Evolutionary conservation across 92 coral and sea anemone genomes (phyloP).

Genomic region (Phenganax stokvisi): DNA sequence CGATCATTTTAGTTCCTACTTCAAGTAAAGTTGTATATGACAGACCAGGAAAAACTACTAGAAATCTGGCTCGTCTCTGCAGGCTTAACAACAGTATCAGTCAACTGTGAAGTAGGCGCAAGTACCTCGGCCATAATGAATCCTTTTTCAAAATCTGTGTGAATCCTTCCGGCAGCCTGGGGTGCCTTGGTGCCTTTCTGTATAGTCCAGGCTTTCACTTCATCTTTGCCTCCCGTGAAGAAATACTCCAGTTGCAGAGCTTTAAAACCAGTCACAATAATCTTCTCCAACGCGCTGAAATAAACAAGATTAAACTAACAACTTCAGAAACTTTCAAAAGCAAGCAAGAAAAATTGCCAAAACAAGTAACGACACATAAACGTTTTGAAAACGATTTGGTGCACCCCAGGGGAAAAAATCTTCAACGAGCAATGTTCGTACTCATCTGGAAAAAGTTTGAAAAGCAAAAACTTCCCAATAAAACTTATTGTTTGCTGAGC

Average conservation of each 20-base stretch:
- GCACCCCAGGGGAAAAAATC: too few relatives aligned
- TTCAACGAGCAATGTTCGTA: too few relatives aligned
- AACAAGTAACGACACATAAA: too few relatives aligned
- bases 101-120: neutral
- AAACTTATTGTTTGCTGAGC: neutral
- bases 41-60: too few relatives aligned
- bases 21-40: too few relatives aligned
- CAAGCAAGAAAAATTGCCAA: too few relatives aligned
- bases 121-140: slow-evolving; percentile 83
- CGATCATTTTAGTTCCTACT: too few relatives aligned
- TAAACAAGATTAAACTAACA: slow-evolving; percentile 6
- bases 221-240: slow-evolving; percentile 95
- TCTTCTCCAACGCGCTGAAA: slow-evolving; percentile 77
- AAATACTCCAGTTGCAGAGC: slow-evolving; percentile 90
- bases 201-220: slow-evolving; percentile 98
- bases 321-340: slow-evolving; percentile 44
- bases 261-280: slow-evolving; percentile 91
- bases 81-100: too few relatives aligned
- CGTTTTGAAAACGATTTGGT: too few relatives aligned
- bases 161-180: slow-evolving; percentile 79
- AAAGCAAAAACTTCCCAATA: too few relatives aligned
- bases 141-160: slow-evolving; percentile 96
- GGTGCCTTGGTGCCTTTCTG: slow-evolving; percentile 48
- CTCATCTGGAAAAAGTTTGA: too few relatives aligned
- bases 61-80: too few relatives aligned